A percentile compares a stretch with the other conserved stretches of the same genome.
phyloP scores from a whole-genome alignment of 2,797 vertebrate species.

The Pseudomugil gertrudae region DNA sequence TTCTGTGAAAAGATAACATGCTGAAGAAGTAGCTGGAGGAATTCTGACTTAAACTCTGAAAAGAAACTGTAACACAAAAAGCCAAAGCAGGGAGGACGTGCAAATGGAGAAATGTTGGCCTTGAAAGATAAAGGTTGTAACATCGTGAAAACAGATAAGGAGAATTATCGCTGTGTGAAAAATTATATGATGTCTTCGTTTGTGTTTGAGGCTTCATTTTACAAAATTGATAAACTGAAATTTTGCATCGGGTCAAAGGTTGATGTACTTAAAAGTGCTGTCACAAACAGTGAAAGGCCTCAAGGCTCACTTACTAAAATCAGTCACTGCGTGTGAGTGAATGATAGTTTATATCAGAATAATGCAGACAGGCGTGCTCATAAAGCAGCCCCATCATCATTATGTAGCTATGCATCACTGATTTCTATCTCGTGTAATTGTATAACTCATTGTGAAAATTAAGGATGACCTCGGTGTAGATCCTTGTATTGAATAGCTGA shows the following conservation, averaged over 20 bases:
- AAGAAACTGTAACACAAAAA: background rate
- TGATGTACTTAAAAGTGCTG: background rate
- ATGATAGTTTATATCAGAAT: background rate
- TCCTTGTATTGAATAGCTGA: conserved; percentile 14
- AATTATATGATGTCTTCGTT: background rate
- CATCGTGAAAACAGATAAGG: background rate
- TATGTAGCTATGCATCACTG: background rate
- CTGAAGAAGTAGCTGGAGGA: background rate
- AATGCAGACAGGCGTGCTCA: conserved; percentile 2
- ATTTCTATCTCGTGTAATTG: conserved; percentile 9
- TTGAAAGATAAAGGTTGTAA: background rate
- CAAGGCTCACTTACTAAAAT: background rate
- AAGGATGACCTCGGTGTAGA: conserved; percentile 14
- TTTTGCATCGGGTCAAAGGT: background rate
- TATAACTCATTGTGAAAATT: conserved; percentile 6
- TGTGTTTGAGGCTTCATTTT: background rate
- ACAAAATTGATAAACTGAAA: background rate
- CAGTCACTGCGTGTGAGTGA: background rate
- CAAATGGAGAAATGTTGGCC: background rate
- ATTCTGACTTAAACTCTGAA: background rate
- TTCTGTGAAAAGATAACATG: background rate
- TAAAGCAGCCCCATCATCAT: conserved; percentile 2
- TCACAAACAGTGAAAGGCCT: background rate
- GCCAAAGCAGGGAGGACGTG: background rate
- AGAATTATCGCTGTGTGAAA: background rate